Evolutionary conservation across 2,113 vertebrate species (phyloP).

Genomic region (Hepsetus odoe): DNA sequence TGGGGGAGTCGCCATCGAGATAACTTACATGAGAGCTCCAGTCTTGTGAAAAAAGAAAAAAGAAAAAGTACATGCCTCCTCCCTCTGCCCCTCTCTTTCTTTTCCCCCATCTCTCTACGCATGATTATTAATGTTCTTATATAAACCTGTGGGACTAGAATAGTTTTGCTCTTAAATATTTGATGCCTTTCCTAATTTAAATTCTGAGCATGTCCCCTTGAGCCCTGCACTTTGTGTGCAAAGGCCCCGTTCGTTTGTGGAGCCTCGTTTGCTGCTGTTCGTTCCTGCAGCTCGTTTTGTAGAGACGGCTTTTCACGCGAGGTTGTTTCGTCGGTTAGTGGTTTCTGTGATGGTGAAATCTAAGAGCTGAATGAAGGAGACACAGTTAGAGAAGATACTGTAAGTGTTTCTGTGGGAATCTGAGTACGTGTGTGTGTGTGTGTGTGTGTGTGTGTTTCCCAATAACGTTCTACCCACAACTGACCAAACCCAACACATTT

Average conservation of each 20-base stretch:
- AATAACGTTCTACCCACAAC: too few species aligned
- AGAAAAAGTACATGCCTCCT: neutral
- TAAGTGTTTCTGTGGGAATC: neutral
- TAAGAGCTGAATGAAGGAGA: neutral
- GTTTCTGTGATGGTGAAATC: too few species aligned
- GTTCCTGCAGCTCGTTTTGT: neutral
- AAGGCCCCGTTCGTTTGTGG: constrained; percentile 1
- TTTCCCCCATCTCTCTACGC: constrained; percentile 23
- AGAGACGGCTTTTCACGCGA: neutral
- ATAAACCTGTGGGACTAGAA: constrained; percentile 60
- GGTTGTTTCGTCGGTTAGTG: neutral
- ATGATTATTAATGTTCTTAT: constrained; percentile 58
- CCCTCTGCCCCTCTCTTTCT: neutral
- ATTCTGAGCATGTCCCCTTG: constrained; percentile 63
- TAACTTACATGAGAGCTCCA: constrained; percentile 59
- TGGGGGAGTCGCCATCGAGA: constrained; percentile 61
- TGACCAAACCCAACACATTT: too few species aligned
- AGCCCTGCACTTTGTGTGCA: neutral
- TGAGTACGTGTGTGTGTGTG: neutral
- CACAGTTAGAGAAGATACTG: neutral
- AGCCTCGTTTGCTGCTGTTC: neutral
- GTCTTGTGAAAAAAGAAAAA: constrained; percentile 36
- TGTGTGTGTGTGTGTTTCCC: neutral
- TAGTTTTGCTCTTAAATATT: constrained; percentile 74
- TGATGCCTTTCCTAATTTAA: constrained; percentile 70